phyloP scores from a whole-genome alignment of 2,113 vertebrate species.

The Ardeotis arabs region DNA sequence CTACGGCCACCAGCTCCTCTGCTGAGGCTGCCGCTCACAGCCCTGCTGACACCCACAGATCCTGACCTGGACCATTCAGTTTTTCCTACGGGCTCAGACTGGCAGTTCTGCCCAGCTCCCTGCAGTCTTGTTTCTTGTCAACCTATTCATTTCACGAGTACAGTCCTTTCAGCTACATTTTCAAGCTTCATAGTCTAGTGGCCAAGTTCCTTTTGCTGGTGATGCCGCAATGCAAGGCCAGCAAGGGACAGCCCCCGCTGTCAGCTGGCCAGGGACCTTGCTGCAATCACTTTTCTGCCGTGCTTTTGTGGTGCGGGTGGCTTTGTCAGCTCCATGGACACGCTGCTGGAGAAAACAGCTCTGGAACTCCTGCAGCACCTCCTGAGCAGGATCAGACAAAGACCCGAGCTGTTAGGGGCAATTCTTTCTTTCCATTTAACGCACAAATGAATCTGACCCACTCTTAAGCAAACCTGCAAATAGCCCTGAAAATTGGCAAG shows the following conservation, averaged over 20 bases:
- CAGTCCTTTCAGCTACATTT: not conserved
- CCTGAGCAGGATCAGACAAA: not conserved
- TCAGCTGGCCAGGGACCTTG: not conserved
- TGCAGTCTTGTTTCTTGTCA: not conserved
- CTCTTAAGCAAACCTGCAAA: not conserved
- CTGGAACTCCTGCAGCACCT: not conserved
- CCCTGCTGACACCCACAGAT: not conserved
- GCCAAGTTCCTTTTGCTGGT: slow-evolving; percentile 9
- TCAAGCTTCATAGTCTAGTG: not conserved
- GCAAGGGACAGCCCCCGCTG: slow-evolving; percentile 1
- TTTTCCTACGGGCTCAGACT: not conserved
- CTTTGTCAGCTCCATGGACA: slow-evolving; percentile 47
- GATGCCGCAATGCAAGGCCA: not conserved
- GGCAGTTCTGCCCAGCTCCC: not conserved
- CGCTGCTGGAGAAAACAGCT: slow-evolving; percentile 31
- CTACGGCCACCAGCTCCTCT: not conserved
- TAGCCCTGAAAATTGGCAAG: not conserved
- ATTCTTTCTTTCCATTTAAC: not conserved
- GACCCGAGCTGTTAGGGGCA: not conserved
- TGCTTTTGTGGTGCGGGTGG: not conserved
- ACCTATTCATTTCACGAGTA: not conserved
- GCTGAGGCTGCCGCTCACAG: not conserved
- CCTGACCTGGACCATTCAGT: not conserved
- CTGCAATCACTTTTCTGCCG: not conserved
- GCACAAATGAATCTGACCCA: not conserved